Conservation (phyloP, 2,888 invertebrate species). For the Polydrusus cervinus region DNA sequence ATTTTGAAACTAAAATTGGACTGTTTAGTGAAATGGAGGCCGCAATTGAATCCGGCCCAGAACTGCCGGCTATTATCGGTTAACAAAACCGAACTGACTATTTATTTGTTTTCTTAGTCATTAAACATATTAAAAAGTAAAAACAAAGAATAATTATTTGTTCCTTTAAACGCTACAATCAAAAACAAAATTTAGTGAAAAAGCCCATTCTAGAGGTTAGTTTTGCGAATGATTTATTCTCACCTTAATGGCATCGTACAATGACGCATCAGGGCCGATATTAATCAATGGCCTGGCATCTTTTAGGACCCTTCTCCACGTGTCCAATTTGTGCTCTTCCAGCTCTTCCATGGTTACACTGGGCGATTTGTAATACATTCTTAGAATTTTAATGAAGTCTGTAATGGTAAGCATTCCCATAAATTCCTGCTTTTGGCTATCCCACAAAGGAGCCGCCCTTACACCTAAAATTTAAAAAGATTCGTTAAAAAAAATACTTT, state of each 20-base stretch:
- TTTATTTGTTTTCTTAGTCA: too few species aligned
- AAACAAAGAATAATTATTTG: too few species aligned
- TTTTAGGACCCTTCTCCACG: slow-evolving; percentile 94
- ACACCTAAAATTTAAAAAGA: slow-evolving; percentile 78
- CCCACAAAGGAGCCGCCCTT: slow-evolving; percentile 98
- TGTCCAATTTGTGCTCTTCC: slow-evolving; percentile 96
- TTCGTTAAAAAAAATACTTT: background rate
- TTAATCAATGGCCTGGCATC: slow-evolving; percentile 91
- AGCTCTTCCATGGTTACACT: slow-evolving; percentile 95
- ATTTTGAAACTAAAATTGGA: too few species aligned
- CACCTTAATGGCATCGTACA: slow-evolving; percentile 91
- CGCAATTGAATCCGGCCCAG: too few species aligned
- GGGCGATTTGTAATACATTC: slow-evolving; percentile 97
- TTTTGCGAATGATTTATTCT: background rate
- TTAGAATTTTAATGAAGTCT: slow-evolving; percentile 98
- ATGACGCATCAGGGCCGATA: slow-evolving; percentile 93
- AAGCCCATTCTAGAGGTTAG: too few species aligned
- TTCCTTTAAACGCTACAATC: too few species aligned
- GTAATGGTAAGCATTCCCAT: slow-evolving; percentile 99
- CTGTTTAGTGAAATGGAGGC: too few species aligned
- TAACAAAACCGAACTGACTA: too few species aligned
- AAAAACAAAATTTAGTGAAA: too few species aligned
- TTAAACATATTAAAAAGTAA: too few species aligned
- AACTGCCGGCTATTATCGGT: too few species aligned
- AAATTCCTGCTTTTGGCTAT: slow-evolving; percentile 91